These are phyloP conservation scores for Pachyuromys duprasi DNA, from an alignment of 2,797 vertebrate species.

Conservation along the genomic window DNA sequence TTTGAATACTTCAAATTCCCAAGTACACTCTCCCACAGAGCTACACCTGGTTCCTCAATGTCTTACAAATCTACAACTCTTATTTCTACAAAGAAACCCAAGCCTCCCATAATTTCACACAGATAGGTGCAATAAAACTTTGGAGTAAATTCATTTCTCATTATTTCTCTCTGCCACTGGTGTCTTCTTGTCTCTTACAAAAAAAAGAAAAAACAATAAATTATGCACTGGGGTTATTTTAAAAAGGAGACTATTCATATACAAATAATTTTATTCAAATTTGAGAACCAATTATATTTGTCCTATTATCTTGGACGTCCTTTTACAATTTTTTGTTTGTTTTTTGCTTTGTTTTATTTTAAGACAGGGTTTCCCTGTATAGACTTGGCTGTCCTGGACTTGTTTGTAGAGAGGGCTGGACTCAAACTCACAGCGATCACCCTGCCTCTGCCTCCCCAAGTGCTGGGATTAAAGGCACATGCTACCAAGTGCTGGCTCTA, in stretches of 20 bases:
- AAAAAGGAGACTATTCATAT: neutral
- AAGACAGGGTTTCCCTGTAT: no score
- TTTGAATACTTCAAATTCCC: neutral
- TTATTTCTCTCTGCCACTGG: neutral
- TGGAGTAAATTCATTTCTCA: neutral
- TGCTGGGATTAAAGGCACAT: no score
- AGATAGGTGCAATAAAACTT: neutral
- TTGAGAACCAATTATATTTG: neutral
- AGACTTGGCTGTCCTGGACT: no score
- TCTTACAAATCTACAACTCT: neutral
- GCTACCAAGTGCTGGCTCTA: no score
- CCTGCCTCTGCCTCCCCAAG: no score
- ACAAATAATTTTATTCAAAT: neutral
- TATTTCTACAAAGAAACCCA: neutral
- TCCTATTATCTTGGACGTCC: neutral
- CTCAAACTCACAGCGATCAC: no score
- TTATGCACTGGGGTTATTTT: neutral
- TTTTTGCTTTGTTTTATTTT: no score
- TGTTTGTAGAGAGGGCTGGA: no score
- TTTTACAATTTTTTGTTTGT: no score
- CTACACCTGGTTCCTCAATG: neutral
- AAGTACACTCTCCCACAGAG: neutral
- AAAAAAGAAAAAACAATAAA: neutral
- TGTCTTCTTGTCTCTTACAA: neutral
- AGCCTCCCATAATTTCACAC: neutral